These are phyloP conservation scores for Alethe castanea DNA, from an alignment of 2,113 vertebrate genomes.

Conservation along the genomic window DNA sequence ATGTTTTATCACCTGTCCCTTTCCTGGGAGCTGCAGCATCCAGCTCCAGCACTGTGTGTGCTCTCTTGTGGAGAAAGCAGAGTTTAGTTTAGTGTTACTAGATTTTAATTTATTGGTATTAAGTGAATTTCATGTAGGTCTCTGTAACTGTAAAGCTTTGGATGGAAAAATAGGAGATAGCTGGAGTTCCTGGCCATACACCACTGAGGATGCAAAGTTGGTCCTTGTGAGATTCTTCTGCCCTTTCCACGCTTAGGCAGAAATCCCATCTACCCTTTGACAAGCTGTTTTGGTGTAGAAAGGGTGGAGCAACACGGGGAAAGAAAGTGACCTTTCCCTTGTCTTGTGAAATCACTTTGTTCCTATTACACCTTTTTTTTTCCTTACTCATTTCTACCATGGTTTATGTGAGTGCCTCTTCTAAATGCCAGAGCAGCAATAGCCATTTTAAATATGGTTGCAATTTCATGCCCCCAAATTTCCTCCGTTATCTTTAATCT, in stretches of 20 bases:
- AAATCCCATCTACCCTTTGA: constrained; percentile 20
- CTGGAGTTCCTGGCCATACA: constrained; percentile 12
- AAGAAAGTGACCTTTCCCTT: constrained; percentile 64
- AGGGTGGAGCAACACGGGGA: constrained; percentile 19
- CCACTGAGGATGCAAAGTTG: neutral
- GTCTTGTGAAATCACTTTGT: constrained; percentile 47
- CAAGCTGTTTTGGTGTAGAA: neutral
- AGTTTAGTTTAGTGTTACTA: neutral
- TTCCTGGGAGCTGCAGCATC: neutral
- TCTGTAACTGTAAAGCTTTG: neutral
- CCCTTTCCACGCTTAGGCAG: constrained; percentile 1
- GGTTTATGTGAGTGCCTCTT: constrained; percentile 55
- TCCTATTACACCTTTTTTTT: neutral
- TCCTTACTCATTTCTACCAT: constrained; percentile 27
- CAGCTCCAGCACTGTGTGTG: neutral
- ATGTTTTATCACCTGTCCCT: neutral
- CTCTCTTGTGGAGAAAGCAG: neutral
- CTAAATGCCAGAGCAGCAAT: constrained; percentile 51
- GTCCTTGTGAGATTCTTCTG: constrained; percentile 27
- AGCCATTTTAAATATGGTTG: constrained; percentile 69
- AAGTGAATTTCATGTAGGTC: neutral
- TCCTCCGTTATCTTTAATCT: constrained; percentile 59
- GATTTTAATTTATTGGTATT: constrained; percentile 1
- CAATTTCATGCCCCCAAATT: constrained; percentile 57
- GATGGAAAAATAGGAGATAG: neutral